Evolutionary conservation across 2,888 invertebrate genomes (phyloP).

Genomic region (Chironomus riparius): DNA sequence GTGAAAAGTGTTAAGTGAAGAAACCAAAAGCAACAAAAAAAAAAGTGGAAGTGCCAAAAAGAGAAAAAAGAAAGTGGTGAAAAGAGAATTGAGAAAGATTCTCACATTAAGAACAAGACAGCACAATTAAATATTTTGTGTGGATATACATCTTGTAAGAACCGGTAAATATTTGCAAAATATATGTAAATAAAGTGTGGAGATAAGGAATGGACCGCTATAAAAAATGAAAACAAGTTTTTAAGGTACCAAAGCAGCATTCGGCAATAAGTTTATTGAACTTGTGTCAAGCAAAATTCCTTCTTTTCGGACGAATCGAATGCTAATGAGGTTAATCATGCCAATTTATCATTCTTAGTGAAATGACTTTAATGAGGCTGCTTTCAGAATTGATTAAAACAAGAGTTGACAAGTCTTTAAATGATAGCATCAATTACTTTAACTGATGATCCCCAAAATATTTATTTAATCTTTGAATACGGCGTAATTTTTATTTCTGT

Average conservation of each 20-base stretch:
- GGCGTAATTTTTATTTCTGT: too few relatives aligned
- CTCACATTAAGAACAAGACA: neutral
- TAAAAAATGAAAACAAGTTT: neutral
- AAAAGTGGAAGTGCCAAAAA: neutral
- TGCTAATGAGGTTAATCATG: neutral
- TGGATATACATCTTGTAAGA: neutral
- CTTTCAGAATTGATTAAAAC: neutral
- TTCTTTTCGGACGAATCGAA: neutral
- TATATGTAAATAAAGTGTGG: neutral
- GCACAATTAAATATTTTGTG: neutral
- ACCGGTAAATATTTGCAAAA: neutral
- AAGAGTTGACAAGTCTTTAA: neutral
- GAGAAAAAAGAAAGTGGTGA: neutral
- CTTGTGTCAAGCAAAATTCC: neutral
- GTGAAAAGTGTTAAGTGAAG: constrained; percentile 2
- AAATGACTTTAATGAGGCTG: neutral
- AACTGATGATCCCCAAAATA: too few relatives aligned
- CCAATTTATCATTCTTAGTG: neutral
- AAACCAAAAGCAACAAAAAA: neutral
- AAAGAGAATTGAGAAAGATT: neutral
- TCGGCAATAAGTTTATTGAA: neutral
- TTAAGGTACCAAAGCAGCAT: neutral
- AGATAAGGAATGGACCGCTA: neutral
- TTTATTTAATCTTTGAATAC: too few relatives aligned
- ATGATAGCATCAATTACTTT: neutral